Evolutionary conservation across 2,888 invertebrate genomes (phyloP).

Genomic region (Argyresthia albistria): DNA sequence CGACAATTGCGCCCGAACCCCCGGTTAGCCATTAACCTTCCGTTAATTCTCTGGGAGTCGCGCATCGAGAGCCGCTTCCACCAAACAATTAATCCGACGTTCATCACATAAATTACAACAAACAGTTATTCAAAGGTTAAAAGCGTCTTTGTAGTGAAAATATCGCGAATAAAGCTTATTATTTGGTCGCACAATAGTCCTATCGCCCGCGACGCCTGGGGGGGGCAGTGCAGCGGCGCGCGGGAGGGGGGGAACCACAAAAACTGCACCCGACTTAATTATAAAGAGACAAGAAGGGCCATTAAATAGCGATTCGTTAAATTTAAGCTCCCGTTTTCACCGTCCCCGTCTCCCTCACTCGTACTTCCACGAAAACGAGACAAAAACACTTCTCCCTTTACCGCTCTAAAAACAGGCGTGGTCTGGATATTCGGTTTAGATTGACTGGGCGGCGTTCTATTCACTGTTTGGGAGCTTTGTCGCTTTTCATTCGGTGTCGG

Average conservation of each 20-base stretch:
- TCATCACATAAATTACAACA: conserved; percentile 61
- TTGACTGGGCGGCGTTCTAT: conserved; percentile 64
- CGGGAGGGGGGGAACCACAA: conserved; percentile 40
- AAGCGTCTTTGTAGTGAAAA: too few relatives aligned
- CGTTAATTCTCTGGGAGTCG: conserved; percentile 34
- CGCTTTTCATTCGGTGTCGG: conserved; percentile 63
- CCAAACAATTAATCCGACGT: conserved; percentile 58
- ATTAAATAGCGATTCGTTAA: conserved; percentile 72
- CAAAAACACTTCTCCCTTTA: conserved; percentile 29
- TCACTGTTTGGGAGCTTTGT: conserved; percentile 32
- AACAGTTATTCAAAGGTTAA: conserved; percentile 6
- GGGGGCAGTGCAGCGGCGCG: conserved; percentile 16
- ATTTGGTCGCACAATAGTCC: background rate
- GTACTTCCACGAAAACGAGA: conserved; percentile 24
- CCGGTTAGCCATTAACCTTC: background rate
- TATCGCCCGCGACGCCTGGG: conserved; percentile 16
- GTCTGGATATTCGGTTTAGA: conserved; percentile 64
- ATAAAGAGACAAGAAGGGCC: conserved; percentile 72
- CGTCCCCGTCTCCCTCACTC: conserved; percentile 36
- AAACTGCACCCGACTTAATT: conserved; percentile 72
- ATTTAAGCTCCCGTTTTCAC: conserved; percentile 69
- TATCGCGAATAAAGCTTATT: background rate
- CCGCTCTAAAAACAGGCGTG: conserved; percentile 84
- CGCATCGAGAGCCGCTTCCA: too few relatives aligned
- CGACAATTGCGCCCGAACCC: too few relatives aligned